Conservation (phyloP, 2,888 invertebrate species). For the Drosophila borborema region DNA sequence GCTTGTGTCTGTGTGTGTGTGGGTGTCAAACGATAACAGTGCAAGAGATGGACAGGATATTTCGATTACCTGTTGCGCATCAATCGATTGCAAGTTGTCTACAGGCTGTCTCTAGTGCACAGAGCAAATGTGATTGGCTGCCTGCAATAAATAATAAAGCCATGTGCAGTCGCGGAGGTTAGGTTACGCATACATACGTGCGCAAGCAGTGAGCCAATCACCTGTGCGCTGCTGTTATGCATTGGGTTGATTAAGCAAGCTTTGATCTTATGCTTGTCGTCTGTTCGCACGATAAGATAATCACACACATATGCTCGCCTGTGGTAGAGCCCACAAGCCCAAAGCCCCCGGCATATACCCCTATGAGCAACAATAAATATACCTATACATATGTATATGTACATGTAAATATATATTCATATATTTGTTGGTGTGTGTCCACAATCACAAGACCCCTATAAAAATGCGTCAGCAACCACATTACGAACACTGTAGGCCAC, state of each 20-base stretch:
- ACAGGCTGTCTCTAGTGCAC: slow-evolving; percentile 25
- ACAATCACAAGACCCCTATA: slow-evolving; percentile 49
- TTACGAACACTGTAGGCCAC: slow-evolving; percentile 40
- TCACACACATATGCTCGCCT: slow-evolving; percentile 22
- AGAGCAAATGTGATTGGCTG: slow-evolving; percentile 12
- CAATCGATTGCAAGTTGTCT: slow-evolving; percentile 31
- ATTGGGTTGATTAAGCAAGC: slow-evolving; percentile 59
- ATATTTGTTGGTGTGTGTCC: neutral
- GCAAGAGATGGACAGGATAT: slow-evolving; percentile 15
- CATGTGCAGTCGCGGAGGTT: slow-evolving; percentile 27
- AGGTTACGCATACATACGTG: slow-evolving; percentile 22
- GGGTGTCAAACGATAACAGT: neutral
- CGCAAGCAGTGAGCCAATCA: slow-evolving; percentile 35
- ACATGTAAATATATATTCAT: neutral
- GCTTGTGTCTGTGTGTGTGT: neutral
- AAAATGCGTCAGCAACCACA: slow-evolving; percentile 62
- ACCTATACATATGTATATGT: neutral
- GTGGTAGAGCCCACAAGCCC: slow-evolving; percentile 3
- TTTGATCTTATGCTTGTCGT: slow-evolving; percentile 63
- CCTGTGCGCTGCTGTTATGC: slow-evolving; percentile 59
- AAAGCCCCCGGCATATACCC: slow-evolving; percentile 38
- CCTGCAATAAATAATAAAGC: neutral
- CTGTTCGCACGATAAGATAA: slow-evolving; percentile 67
- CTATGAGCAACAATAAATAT: slow-evolving; percentile 29
- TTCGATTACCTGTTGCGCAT: slow-evolving; percentile 38